Conservation (phyloP, 2,797 vertebrate genomes). For the Microhierax caerulescens region DNA sequence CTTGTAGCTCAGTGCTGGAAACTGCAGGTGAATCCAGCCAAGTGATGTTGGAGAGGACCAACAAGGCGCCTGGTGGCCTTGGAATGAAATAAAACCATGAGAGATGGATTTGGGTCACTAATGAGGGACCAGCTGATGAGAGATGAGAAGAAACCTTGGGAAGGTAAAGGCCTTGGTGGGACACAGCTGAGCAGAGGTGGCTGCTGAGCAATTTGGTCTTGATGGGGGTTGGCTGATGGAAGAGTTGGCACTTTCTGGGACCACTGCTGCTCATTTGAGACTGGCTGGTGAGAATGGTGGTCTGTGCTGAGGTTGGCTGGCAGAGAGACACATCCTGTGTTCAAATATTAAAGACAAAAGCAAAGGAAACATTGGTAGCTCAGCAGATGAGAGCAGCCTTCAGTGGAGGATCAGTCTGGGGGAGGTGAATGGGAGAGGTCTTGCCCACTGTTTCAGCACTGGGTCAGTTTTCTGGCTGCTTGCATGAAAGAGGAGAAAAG, state of each 20-base stretch:
- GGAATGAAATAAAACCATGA: neutral
- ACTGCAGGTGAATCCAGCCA: neutral
- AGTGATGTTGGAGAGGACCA: neutral
- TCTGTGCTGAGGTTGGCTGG: neutral
- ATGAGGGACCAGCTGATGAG: neutral
- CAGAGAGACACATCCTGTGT: neutral
- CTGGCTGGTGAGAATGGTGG: neutral
- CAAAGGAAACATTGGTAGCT: neutral
- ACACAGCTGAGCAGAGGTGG: neutral
- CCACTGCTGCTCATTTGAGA: neutral
- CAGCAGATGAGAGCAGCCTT: neutral
- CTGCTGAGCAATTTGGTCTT: neutral
- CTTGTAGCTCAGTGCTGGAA: neutral
- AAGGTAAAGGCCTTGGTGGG: neutral
- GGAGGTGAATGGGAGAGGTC: neutral
- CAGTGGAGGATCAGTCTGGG: neutral
- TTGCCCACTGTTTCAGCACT: fast-evolving
- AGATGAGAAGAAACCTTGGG: neutral
- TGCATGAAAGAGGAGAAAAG: neutral
- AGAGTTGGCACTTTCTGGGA: neutral
- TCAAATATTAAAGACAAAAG: neutral
- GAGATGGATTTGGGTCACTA: neutral
- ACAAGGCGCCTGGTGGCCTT: neutral
- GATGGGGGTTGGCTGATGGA: neutral
- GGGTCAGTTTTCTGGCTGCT: neutral